Base-by-base conservation (phyloP, 2,888 invertebrate genomes). In the Melanotus villosus region DNA sequence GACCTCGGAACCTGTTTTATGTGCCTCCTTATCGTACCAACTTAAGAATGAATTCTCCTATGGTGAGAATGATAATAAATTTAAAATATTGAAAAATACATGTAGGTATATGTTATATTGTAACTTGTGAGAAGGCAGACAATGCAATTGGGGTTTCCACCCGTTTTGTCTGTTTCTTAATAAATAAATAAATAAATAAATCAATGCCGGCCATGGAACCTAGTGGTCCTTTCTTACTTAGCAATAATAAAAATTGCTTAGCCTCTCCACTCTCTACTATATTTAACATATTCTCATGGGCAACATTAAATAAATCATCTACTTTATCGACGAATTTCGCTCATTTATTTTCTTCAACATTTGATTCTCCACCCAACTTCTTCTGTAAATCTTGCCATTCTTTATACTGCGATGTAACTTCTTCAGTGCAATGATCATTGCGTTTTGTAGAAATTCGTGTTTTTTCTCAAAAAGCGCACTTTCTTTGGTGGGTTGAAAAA, bases 201-300 rank as follows among this genome's bases (percentile, higher is more conserved):
- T 26, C 26, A 26, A 26, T 26, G 26, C 26, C 26, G 7, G 26
- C 26, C 26, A 26, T 26, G 7, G 3, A 26, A 26, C 26, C 26
- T 7, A 7, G 26, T 26, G 3, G 26, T 26, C 26, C 26, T 26
- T 26, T 26, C 26, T 26, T n/a, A 26, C 36, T 36, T n/a, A 5
- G 3, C 7, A 5, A 7, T 7, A 26, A 26, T 26, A 26, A 26
- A 26, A 26, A 26, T 7, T 26, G 30, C 30, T 26, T 26, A 26
- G 3, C 30, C 30, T 26, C 30, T 26, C 10, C 10, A n/a, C 36
- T 36, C 36, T 36, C 10, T n/a, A 36, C 6, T 4, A 5, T 36
- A 36, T 36, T 36, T n/a, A 36, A 36, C 36, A n/a, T n/a, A 36
- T 36, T 36, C n/a, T 36, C 36, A 36, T 36, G 36, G 36, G 36